Evolutionary conservation across 1,140 invertebrate genomes (phyloP).

Genomic region (Penaeus vannamei): DNA sequence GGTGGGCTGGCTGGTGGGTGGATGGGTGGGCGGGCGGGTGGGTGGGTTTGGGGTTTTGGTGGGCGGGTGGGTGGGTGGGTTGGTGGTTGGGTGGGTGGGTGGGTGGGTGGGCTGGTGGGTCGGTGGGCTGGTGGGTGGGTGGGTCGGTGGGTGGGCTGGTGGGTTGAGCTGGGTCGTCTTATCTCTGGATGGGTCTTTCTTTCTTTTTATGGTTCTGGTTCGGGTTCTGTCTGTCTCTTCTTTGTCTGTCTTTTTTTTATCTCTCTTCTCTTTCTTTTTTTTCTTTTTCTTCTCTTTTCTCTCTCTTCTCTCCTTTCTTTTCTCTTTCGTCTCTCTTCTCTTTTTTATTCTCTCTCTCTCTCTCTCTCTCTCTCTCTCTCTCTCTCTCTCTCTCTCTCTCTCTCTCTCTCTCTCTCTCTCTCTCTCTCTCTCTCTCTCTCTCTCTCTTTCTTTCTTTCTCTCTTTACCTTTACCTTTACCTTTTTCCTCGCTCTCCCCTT

Average conservation of each 20-base stretch:
- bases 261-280: background rate
- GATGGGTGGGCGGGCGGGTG: background rate
- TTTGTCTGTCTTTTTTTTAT: background rate
- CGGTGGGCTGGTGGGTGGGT: constrained; percentile 73
- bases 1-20: background rate
- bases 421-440: background rate
- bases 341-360: background rate
- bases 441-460: background rate
- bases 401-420: background rate
- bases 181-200: background rate
- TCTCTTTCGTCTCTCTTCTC: background rate
- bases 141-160: background rate
- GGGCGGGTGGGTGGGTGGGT: too few relatives aligned
- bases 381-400: background rate
- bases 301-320: background rate
- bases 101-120: too few relatives aligned
- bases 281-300: background rate
- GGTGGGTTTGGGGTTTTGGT: constrained; percentile 73
- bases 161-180: background rate
- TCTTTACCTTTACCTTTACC: background rate
- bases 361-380: background rate
- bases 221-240: background rate
- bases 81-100: background rate
- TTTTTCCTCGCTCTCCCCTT: background rate
- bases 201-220: background rate